phyloP scores from a whole-genome alignment of 2,113 vertebrate species.

The Sphaerodactylus townsendi region DNA sequence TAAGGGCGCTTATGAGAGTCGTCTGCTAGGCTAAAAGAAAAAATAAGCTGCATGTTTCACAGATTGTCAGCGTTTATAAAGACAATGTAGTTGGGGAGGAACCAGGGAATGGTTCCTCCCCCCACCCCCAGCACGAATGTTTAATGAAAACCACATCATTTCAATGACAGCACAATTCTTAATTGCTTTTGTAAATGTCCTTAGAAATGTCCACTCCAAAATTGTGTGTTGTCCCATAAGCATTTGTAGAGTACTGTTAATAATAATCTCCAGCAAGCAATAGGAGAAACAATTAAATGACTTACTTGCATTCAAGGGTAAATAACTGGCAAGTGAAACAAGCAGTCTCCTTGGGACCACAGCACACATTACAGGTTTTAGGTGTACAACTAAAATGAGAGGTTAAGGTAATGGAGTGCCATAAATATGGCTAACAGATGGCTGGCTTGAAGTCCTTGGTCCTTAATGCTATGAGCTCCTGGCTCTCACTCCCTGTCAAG shows the following conservation, averaged over 20 bases:
- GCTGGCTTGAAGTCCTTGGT: too few relatives aligned
- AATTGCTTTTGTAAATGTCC: conserved; percentile 36
- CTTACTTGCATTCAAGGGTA: conserved; percentile 27
- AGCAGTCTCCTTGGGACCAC: too few relatives aligned
- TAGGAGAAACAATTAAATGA: conserved; percentile 3
- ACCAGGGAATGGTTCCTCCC: conserved; percentile 14
- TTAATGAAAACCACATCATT: conserved; percentile 53
- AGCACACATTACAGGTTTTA: conserved; percentile 25
- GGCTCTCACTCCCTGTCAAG: too few relatives aligned
- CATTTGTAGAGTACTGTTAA: conserved; percentile 7
- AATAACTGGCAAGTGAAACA: conserved; percentile 37
- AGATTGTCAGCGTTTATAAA: conserved; percentile 56
- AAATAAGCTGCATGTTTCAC: conserved; percentile 63
- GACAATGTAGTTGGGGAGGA: conserved; percentile 51
- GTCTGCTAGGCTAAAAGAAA: conserved; percentile 28
- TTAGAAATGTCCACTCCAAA: conserved; percentile 10
- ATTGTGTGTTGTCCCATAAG: conserved; percentile 39
- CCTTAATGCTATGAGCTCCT: too few relatives aligned
- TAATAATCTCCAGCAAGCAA: conserved; percentile 34
- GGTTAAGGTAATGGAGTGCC: neutral
- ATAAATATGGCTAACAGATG: too few relatives aligned
- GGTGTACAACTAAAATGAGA: conserved; percentile 9
- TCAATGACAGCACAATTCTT: conserved; percentile 1
- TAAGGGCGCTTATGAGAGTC: conserved; percentile 35
- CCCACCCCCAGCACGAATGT: conserved; percentile 15